Evolutionary conservation across 2,797 vertebrate genomes (phyloP).

Genomic region (Antrozous pallidus): DNA sequence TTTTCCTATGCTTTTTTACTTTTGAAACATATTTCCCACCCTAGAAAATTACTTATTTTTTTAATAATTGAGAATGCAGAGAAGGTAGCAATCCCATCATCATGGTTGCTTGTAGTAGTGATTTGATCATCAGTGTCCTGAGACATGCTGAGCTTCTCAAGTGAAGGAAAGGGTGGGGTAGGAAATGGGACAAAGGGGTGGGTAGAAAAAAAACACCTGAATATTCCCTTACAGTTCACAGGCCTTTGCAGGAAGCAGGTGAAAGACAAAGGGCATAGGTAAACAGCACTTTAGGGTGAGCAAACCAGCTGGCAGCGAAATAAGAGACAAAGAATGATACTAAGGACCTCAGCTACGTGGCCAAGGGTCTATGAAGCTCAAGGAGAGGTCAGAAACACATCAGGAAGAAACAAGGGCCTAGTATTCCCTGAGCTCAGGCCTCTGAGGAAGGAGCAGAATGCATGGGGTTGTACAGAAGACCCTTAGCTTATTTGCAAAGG

Average conservation of each 20-base stretch:
- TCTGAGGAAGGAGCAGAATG: background rate
- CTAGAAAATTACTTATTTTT: background rate
- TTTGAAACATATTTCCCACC: background rate
- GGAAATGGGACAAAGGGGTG: background rate
- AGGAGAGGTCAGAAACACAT: background rate
- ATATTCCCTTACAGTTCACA: background rate
- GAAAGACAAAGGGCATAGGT: background rate
- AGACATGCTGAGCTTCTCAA: background rate
- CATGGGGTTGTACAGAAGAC: background rate
- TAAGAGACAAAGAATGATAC: background rate
- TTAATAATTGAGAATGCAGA: background rate
- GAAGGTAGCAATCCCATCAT: background rate
- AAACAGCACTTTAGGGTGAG: background rate
- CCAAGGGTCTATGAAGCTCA: background rate
- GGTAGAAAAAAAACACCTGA: background rate
- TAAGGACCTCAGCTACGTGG: background rate
- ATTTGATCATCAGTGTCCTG: background rate
- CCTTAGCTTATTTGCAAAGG: background rate
- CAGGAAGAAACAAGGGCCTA: background rate
- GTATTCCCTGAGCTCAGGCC: too few relatives aligned
- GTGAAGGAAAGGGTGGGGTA: background rate
- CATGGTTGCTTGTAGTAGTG: background rate
- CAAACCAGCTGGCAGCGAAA: background rate
- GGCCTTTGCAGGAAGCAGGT: background rate
- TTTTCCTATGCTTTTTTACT: background rate